Base-by-base conservation (phyloP, 2,113 vertebrate species). In the Pollachius pollachius region DNA sequence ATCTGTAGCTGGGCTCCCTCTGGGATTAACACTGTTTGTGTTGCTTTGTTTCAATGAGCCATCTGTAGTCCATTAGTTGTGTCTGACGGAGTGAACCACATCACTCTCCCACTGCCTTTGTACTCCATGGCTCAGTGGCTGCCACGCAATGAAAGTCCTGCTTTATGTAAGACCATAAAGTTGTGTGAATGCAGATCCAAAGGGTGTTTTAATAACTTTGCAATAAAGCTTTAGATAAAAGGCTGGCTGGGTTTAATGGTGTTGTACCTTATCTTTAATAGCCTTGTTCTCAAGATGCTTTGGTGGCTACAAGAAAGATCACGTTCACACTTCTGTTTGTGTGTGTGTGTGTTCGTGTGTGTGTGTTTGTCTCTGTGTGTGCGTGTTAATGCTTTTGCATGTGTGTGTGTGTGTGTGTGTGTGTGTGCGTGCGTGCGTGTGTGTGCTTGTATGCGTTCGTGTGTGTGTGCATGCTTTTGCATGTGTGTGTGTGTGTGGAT, bases 41-140 rank as follows among this genome's bases (percentile, higher is more conserved):
- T 60, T 19, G 21, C 11, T 60, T 60, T 19, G 79, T 41, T 67
- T n/a, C 56, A 15, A 12, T 1, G 15, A 67, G 67, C 54, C 80
- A 86, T 83, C 75, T 86, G 84, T 61, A 60, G 69, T 72, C 54
- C 63, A 72, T 85, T 82, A 82, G 70, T 21, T 65, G 67, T 63
- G 71, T 25, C 72, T 74, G 16, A 64, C 72, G 63, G 67, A 56
- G 62, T 80, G 71, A 69, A 69, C 81, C 81, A 83, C 81, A 80
- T 78, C 76, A 75, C 65, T 69, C 64, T 72, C 62, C 62, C 82
- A 71, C 62, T 16, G 65, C 74, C 23, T 75, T 71, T 70, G 64
- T 80, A 68, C 71, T 76, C 27, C 76, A 74, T 69, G 13, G 65
- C 70, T 6, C 62, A 37, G 30, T 30, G 66, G 62, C 27, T 48